Percentiles rank a stretch among this genome's conserved stretches.
Conservation (phyloP, 2,888 invertebrate species). For the Drosophila dives region DNA sequence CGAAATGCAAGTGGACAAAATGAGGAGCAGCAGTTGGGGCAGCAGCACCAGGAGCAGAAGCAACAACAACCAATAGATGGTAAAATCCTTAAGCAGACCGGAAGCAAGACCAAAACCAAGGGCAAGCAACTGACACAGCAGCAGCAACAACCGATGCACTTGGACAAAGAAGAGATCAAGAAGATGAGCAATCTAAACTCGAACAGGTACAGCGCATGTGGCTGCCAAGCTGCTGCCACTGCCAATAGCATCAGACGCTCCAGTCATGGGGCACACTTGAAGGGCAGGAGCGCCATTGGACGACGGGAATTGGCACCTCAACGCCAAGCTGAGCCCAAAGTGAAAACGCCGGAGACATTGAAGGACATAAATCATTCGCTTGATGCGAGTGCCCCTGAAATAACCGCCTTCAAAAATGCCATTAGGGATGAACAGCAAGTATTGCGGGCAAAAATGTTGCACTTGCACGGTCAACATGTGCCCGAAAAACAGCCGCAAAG, state of each 20-base stretch:
- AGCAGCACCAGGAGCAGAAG: slow-evolving; percentile 34
- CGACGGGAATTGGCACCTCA: background rate
- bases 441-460: slow-evolving; percentile 48
- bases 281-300: background rate
- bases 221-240: background rate
- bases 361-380: slow-evolving; percentile 40
- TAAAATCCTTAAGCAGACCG: background rate
- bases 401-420: slow-evolving; percentile 40
- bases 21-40: slow-evolving; percentile 37
- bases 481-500: background rate
- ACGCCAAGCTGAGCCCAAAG: background rate
- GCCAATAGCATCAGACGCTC: slow-evolving; percentile 22
- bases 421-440: slow-evolving; percentile 46
- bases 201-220: background rate
- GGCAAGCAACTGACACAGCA: background rate
- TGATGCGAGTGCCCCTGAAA: slow-evolving; percentile 44
- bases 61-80: background rate
- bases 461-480: slow-evolving; percentile 24
- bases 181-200: background rate
- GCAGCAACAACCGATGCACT: background rate
- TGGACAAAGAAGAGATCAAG: background rate
- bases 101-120: background rate
- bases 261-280: slow-evolving; percentile 22
- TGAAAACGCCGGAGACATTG: background rate
- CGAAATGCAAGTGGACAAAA: background rate